Evolutionary conservation across 2,113 vertebrate genomes (phyloP).

Genomic region (Aramus guarauna): DNA sequence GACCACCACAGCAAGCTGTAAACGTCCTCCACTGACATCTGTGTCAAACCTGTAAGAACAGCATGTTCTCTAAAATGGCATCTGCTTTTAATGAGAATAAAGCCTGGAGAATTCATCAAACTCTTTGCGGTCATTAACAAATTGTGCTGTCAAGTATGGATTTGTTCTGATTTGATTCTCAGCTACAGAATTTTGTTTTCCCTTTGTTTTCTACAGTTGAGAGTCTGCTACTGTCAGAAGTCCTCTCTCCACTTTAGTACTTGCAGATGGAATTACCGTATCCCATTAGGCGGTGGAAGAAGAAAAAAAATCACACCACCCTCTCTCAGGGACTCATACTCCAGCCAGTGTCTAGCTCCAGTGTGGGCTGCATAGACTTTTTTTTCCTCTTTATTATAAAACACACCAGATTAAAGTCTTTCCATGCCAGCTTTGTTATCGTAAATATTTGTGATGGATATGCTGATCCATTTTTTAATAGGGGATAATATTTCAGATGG

Average conservation of each 20-base stretch:
- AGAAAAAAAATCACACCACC: background rate
- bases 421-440: background rate
- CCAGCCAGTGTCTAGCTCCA: background rate
- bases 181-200: background rate
- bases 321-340: background rate
- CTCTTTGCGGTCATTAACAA: background rate
- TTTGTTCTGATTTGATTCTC: background rate
- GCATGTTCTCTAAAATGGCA: background rate
- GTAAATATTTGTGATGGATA: slow-evolving; percentile 1
- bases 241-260: background rate
- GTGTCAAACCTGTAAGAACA: background rate
- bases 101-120: background rate
- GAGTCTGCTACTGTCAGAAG: background rate
- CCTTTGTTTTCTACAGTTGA: background rate
- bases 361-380: background rate
- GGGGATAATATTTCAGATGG: background rate
- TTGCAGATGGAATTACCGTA: background rate
- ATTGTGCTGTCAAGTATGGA: background rate
- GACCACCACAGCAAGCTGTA: background rate
- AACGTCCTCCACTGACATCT: background rate
- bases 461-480: background rate
- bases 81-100: background rate
- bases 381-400: background rate
- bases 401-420: background rate
- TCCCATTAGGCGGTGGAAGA: background rate